Base-by-base conservation (phyloP, 2,797 vertebrate genomes). In the Pempheris klunzingeri region DNA sequence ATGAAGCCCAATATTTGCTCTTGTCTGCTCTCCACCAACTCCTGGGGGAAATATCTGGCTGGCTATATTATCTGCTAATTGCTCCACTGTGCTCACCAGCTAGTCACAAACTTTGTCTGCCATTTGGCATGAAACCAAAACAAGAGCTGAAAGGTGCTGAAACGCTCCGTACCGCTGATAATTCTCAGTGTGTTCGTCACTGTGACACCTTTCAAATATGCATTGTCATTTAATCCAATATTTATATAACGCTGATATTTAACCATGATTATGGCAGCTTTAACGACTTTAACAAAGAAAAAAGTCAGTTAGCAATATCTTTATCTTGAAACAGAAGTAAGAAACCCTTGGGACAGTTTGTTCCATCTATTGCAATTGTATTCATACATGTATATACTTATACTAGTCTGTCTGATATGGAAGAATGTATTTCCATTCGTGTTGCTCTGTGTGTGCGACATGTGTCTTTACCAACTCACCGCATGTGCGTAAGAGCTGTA, bases 401-500 rank as follows among this genome's bases (percentile, higher is more conserved):
- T n/a, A n/a, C n/a, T n/a, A n/a, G n/a, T n/a, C n/a, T n/a, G n/a
- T n/a, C n/a, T n/a, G n/a, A n/a, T 39, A 46, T 3, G 4, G 14
- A 67, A 39, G 18, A 54, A 54, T 66, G 46, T 60, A 38, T 62
- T 39, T 70, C 18, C 49, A 17, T 74, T 41, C 61, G 28, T 46
- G 30, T 52, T 60, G 18, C 34, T 26, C 49, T 53, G 38, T 49
- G 28, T 41, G 53, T 36, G 54, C 26, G 54, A 32, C 57, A 61
- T 60, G 62, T 60, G 80, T 50, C 63, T 78, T 80, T 69, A 84
- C 87, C 78, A 81, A 97, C 97, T 97, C 95, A 99, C 98, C 89
- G 98, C 98, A 93, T 99, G 98, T 91, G 98, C 97, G 82, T 99
- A 99, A 89, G 97, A 97, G 93, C 97, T 98, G 95, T 99, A 99